A percentile compares a stretch with the other conserved stretches of the same genome.
These are phyloP conservation scores for Corvus cornix DNA, from an alignment of 2,113 vertebrate species.

Conservation along the genomic window DNA sequence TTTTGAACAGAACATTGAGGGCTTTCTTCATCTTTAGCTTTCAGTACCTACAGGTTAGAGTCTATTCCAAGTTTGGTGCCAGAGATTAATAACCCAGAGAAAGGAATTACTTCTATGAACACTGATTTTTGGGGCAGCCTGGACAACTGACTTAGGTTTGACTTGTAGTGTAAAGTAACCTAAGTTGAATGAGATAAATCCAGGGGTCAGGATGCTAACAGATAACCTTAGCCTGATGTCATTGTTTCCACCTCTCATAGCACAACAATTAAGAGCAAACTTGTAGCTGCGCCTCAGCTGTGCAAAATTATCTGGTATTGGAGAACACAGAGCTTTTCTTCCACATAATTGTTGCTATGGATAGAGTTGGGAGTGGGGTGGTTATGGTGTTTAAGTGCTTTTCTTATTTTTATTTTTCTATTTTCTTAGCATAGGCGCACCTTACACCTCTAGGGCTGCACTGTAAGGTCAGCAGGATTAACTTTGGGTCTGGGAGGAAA, in stretches of 20 bases:
- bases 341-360: not conserved
- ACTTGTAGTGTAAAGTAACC: not conserved
- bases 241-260: not conserved
- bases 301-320: not conserved
- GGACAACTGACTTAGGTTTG: not conserved
- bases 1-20: not conserved
- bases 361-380: fast-evolving
- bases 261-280: not conserved
- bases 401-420: not conserved
- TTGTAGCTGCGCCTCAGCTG: not conserved
- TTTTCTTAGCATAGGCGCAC: not conserved
- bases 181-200: not conserved
- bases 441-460: not conserved
- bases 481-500: not conserved
- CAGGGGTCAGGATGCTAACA: not conserved
- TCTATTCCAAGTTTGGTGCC: not conserved
- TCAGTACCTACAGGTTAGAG: not conserved
- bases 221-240: not conserved
- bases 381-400: not conserved
- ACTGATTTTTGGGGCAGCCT: not conserved
- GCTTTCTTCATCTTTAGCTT: not conserved
- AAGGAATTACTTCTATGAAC: not conserved
- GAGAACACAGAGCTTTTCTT: not conserved
- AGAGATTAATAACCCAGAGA: not conserved
- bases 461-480: not conserved